These are phyloP conservation scores for Parochlus steinenii DNA, from an alignment of 2,888 invertebrate genomes.

Conservation along the genomic window DNA sequence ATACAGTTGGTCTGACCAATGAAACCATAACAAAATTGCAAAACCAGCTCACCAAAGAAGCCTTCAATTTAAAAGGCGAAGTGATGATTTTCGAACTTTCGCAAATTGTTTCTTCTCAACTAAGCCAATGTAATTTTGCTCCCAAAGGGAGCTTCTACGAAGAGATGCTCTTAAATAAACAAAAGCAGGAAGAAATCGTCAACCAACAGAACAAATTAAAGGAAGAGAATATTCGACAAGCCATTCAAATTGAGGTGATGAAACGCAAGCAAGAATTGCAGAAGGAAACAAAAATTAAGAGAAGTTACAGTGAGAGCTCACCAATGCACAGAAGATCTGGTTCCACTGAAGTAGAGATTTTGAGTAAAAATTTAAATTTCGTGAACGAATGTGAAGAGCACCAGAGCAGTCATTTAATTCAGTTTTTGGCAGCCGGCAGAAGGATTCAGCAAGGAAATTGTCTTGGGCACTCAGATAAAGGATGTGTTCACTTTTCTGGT, in stretches of 20 bases:
- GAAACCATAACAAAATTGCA: slow-evolving; percentile 44
- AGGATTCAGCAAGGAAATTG: slow-evolving; percentile 60
- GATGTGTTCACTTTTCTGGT: slow-evolving; percentile 57
- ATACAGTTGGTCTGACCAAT: slow-evolving; percentile 63
- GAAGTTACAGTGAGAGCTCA: slow-evolving; percentile 32
- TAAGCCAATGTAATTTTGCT: slow-evolving; percentile 67
- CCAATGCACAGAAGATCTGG: slow-evolving; percentile 28
- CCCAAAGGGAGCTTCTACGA: slow-evolving; percentile 73
- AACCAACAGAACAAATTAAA: slow-evolving; percentile 43
- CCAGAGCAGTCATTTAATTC: slow-evolving; percentile 35
- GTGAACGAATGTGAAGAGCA: slow-evolving; percentile 32
- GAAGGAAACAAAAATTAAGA: slow-evolving; percentile 41
- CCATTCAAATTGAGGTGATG: slow-evolving; percentile 57
- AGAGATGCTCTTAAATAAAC: slow-evolving; percentile 65
- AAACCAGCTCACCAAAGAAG: slow-evolving; percentile 40
- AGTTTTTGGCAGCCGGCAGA: slow-evolving; percentile 38
- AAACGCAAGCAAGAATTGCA: slow-evolving; percentile 61
- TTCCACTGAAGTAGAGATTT: slow-evolving; percentile 38
- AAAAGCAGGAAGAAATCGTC: slow-evolving; percentile 44
- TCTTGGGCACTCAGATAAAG: slow-evolving; percentile 56
- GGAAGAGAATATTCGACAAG: slow-evolving; percentile 51
- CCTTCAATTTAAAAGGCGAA: slow-evolving; percentile 46
- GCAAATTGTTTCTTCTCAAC: slow-evolving; percentile 59
- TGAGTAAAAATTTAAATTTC: slow-evolving; percentile 24
- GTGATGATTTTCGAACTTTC: slow-evolving; percentile 78